These are phyloP conservation scores for Myathropa florea DNA, from an alignment of 2,888 invertebrate species.

Conservation along the genomic window DNA sequence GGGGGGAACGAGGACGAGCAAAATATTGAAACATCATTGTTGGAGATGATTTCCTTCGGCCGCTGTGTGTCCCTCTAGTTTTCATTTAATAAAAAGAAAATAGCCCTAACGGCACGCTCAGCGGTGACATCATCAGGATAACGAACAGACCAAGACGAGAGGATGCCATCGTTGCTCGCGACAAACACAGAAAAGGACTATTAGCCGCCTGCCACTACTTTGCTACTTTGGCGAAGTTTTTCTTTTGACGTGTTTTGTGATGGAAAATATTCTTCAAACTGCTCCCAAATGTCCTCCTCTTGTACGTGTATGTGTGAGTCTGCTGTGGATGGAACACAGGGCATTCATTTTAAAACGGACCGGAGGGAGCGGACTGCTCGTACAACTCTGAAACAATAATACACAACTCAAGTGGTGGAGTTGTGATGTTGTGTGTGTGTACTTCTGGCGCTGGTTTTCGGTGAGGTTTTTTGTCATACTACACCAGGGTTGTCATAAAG, in stretches of 20 bases:
- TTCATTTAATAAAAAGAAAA: constrained; percentile 68
- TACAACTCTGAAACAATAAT: constrained; percentile 64
- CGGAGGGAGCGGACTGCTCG: neutral
- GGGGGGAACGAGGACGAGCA: constrained; percentile 27
- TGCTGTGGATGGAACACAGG: constrained; percentile 9
- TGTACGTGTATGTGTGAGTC: constrained; percentile 28
- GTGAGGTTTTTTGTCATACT: constrained; percentile 2
- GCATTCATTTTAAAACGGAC: constrained; percentile 55
- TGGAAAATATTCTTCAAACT: constrained; percentile 51
- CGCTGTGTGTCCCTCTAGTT: constrained; percentile 18
- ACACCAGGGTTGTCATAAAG: constrained; percentile 5
- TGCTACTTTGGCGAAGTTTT: constrained; percentile 48
- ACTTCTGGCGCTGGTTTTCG: neutral
- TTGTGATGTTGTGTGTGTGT: constrained; percentile 10
- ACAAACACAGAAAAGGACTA: constrained; percentile 48
- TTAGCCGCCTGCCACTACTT: constrained; percentile 58
- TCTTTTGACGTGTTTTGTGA: constrained; percentile 62
- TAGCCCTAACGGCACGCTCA: constrained; percentile 54
- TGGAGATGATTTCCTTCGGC: constrained; percentile 40
- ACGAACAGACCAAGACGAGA: constrained; percentile 19
- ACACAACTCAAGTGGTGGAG: constrained; percentile 56
- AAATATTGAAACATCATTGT: constrained; percentile 61
- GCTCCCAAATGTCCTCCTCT: constrained; percentile 39
- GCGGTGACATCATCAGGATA: constrained; percentile 57
- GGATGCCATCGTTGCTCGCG: neutral